Conservation (phyloP, 92 coral and sea anemone species). For the Micromussa lordhowensis region DNA sequence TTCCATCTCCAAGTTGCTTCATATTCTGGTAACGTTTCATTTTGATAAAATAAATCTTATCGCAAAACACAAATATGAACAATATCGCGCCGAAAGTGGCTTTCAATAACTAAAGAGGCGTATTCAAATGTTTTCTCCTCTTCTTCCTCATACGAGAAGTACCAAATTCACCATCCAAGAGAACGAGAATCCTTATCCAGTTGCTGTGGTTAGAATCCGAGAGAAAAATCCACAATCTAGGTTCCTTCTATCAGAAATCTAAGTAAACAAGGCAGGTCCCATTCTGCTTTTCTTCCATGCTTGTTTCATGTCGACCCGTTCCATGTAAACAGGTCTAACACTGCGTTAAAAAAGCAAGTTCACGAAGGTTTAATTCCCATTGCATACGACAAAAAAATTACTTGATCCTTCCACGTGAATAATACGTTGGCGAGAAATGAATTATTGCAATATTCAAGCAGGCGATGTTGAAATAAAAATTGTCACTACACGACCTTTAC, state of each 20-base stretch:
- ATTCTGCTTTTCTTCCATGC: not conserved
- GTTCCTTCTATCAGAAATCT: constrained; percentile 29
- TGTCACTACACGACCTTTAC: not conserved
- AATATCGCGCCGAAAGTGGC: constrained; percentile 20
- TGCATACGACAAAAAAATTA: not conserved
- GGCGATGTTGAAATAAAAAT: not conserved
- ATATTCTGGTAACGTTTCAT: constrained; percentile 94
- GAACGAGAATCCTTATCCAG: not conserved
- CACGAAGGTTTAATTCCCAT: not conserved
- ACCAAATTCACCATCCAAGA: not conserved
- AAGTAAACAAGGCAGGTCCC: constrained; percentile 20
- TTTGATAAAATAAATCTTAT: not conserved
- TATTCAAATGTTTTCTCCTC: constrained; percentile 23
- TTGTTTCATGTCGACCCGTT: not conserved
- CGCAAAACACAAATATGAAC: constrained; percentile 15
- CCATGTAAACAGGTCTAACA: not conserved
- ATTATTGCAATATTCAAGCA: not conserved
- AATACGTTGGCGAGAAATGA: not conserved
- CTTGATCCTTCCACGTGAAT: constrained; percentile 6
- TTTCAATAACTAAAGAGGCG: not conserved
- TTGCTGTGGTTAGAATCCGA: not conserved
- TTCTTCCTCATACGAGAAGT: constrained; percentile 31
- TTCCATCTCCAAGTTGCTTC: constrained; percentile 91
- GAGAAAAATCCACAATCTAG: constrained; percentile 8
- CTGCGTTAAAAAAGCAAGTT: not conserved